Evolutionary conservation across 2,797 vertebrate genomes (phyloP), one percentile per base, ranked within the genome.

Genomic region (Acanthiza pusilla): DNA sequence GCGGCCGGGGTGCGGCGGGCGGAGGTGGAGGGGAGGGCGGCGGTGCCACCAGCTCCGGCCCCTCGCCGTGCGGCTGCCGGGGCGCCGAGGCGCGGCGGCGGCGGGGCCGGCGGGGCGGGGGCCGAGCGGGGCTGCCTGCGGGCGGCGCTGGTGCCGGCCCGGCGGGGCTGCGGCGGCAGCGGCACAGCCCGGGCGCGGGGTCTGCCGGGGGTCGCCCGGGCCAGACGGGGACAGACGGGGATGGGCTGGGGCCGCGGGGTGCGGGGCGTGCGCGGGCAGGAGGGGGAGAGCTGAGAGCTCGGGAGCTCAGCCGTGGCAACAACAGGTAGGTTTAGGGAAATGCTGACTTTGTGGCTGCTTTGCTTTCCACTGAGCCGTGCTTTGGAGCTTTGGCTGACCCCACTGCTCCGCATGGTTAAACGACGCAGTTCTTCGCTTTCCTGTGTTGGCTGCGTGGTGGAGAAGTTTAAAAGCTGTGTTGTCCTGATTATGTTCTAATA

Each of bases 281-380:
- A 2, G 13, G 0, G 13, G 32, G 54, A 17, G 16, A 8, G 20
- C 29, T 8, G 74, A 10, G 23, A 30, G 1, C 25, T 32, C 11
- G 30, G 26, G 45, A 55, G 32, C 58, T 68, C 26, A 2, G 18
- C 45, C 17, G 0, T 22, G 70, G 13, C 80, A 43, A 89, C 84
- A 91, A 89, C 94, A 95, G 81, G 92, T 92, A n/a, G 70, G 34
- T 51, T 36, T 21, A 4, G 23, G 18, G 48, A 26, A 66, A 45
- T 4, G 43, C 25, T 29, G 60, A 10, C 38, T 50, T 26, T 4
- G 53, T 6, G 30, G 2, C 4, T 25, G 58, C 20, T 47, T 38
- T 43, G 13, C 32, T 22, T 54, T 61, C 25, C 3, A 2, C 34
- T 10, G 7, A 84, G 38, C 18, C 18, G 13, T 22, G 38, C 16